Percentiles rank a stretch among this genome's conserved stretches.
Conservation (phyloP, 2,888 invertebrate genomes). For the Cephus pygmeus region DNA sequence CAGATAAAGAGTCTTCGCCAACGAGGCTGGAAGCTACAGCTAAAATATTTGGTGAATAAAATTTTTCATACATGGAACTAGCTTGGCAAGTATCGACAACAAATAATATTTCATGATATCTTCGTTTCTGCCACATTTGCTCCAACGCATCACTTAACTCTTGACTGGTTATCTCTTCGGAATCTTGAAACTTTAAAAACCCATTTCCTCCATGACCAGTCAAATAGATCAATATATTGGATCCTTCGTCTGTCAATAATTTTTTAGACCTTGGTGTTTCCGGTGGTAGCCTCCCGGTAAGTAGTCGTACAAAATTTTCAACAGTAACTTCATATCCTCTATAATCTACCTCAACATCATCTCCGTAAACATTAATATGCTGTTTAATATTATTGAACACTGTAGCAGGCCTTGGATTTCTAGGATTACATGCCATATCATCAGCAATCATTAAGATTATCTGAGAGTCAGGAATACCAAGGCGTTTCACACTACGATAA, state of each 20-base stretch:
- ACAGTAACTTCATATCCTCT: slow-evolving; percentile 95
- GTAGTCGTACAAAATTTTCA: slow-evolving; percentile 95
- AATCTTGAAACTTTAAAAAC: slow-evolving; percentile 99
- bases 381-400: slow-evolving; percentile 98
- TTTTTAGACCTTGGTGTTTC: slow-evolving; percentile 96
- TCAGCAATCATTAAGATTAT: slow-evolving; percentile 99
- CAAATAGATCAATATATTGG: slow-evolving; percentile 95
- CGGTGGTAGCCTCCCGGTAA: slow-evolving; percentile 92
- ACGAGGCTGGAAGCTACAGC: slow-evolving; percentile 97
- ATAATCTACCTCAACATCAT: slow-evolving; percentile 99
- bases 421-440: slow-evolving; percentile 99
- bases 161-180: slow-evolving; percentile 98
- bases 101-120: slow-evolving; percentile 98
- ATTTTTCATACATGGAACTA: slow-evolving; percentile 97
- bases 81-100: slow-evolving; percentile 99
- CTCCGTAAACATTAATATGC: slow-evolving; percentile 98
- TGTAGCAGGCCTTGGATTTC: slow-evolving; percentile 97
- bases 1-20: slow-evolving; percentile 97
- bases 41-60: slow-evolving; percentile 97
- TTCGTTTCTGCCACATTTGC: slow-evolving; percentile 99
- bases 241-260: slow-evolving; percentile 93
- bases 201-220: slow-evolving; percentile 99
- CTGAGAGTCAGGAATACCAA: slow-evolving; percentile 99
- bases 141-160: slow-evolving; percentile 98
- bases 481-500: slow-evolving; percentile 95